Evolutionary conservation across 2,888 invertebrate species (phyloP), one percentile per base, ranked within the genome.

Genomic region (Laspeyria flexula): DNA sequence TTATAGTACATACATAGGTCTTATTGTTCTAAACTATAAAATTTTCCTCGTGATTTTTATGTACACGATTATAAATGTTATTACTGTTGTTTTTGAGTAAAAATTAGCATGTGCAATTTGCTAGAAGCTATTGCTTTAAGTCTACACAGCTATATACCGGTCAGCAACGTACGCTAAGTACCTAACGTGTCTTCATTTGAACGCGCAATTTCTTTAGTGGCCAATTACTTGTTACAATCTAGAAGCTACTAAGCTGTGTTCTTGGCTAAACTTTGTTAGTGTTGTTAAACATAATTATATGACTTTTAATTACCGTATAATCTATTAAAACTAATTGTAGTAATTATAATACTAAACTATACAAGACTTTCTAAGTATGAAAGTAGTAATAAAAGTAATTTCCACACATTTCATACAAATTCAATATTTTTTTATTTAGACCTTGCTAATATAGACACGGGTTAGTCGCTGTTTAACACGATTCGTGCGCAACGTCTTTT

Each of bases 151-250:
- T 55, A 57, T 61, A 71, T 69, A 65, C 60, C 63, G 73, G 69
- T 66, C 62, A 71, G 59, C 42, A 47, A 58, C 42, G 55, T 81
- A 81, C 81, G 81, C 81, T 55, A n/a, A n/a, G n/a, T n/a, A 81
- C 61, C 27, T 77, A 38, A 64, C 78, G 77, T 79, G 79, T 52
- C 57, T 43, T 45, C 38, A 55, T 52, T 48, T 42, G 27, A 60
- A 61, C 71, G 73, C 71, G 76, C 75, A 57, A 75, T 72, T 77
- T 70, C 73, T 69, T 68, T 60, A 44, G 69, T 60, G 66, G 60
- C 65, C 55, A 47, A 58, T 71, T 65, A 59, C 57, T 51, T 61
- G 55, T 42, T 62, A 62, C 54, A 60, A 67, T 73, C 61, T 73
- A 69, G 72, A 73, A 70, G 75, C 71, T 72, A 58, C 65, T 50